These are phyloP conservation scores for Sinelater perroti DNA, from an alignment of 2,888 invertebrate species.

Conservation along the genomic window DNA sequence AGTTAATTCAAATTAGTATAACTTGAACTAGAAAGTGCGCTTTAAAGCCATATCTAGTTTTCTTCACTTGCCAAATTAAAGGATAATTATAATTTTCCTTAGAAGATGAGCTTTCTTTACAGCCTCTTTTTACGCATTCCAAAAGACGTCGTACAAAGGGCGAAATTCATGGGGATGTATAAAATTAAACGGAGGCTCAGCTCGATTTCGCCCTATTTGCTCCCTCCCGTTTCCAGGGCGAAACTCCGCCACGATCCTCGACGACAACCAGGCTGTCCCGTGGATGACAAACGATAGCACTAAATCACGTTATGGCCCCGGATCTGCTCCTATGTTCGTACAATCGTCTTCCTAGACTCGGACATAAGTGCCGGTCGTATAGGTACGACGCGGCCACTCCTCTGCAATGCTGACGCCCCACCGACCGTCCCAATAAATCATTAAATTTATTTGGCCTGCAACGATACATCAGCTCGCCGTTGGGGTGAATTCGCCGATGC, in stretches of 20 bases:
- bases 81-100: no score
- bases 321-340: constrained; percentile 29
- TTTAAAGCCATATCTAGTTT: no score
- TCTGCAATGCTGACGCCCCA: constrained; percentile 5
- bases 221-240: constrained; percentile 18
- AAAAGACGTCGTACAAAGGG: no score
- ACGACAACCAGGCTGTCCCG: constrained; percentile 49
- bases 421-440: constrained; percentile 7
- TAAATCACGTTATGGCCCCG: constrained; percentile 52
- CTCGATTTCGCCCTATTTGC: constrained; percentile 18
- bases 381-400: constrained; percentile 17
- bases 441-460: constrained; percentile 5
- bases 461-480: background rate
- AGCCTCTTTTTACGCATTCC: no score
- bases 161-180: no score
- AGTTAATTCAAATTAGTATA: no score
- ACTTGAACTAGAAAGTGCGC: no score
- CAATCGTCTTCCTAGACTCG: constrained; percentile 25
- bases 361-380: constrained; percentile 26
- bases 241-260: constrained; percentile 31
- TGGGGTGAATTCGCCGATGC: background rate
- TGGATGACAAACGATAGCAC: constrained; percentile 52
- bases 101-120: no score
- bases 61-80: no score
- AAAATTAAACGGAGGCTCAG: no score